Conservation (phyloP, 2,113 vertebrate species). For the Neodontobutis hainanensis region DNA sequence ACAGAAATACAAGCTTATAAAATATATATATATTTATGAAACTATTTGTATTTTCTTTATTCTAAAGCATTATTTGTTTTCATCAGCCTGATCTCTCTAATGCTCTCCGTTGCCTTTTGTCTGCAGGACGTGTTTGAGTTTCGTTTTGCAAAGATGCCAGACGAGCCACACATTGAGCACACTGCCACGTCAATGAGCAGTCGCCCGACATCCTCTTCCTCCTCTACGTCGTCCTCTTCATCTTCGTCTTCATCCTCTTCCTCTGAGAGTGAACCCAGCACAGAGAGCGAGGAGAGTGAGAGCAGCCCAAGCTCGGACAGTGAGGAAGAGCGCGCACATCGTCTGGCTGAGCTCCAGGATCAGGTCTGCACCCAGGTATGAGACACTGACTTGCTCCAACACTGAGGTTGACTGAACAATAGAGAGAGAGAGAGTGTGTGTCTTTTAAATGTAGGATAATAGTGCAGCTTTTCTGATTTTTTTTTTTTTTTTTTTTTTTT, state of each 20-base stretch:
- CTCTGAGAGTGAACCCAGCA: slow-evolving; percentile 87
- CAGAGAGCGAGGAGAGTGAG: slow-evolving; percentile 84
- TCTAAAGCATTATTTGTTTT: too few species aligned
- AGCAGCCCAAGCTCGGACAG: slow-evolving; percentile 91
- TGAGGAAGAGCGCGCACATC: slow-evolving; percentile 90
- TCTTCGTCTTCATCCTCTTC: slow-evolving; percentile 83
- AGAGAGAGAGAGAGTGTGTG: too few species aligned
- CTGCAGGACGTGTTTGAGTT: slow-evolving; percentile 94
- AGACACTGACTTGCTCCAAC: background rate
- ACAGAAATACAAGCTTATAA: too few species aligned
- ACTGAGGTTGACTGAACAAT: too few species aligned
- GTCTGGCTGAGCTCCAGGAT: slow-evolving; percentile 91
- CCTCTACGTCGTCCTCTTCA: slow-evolving; percentile 75
- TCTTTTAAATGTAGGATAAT: too few species aligned
- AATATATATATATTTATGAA: too few species aligned
- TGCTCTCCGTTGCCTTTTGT: background rate
- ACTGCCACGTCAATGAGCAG: slow-evolving; percentile 75
- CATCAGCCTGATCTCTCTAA: too few species aligned
- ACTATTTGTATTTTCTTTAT: too few species aligned
- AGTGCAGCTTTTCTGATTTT: too few species aligned
- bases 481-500: too few species aligned
- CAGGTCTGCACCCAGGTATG: slow-evolving; percentile 88
- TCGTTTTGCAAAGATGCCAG: slow-evolving; percentile 94
- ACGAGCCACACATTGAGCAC: slow-evolving; percentile 82
- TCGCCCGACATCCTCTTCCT: slow-evolving; percentile 60